Evolutionary conservation across 2,888 invertebrate genomes (phyloP).

Genomic region (Choristoneura rosaceana): DNA sequence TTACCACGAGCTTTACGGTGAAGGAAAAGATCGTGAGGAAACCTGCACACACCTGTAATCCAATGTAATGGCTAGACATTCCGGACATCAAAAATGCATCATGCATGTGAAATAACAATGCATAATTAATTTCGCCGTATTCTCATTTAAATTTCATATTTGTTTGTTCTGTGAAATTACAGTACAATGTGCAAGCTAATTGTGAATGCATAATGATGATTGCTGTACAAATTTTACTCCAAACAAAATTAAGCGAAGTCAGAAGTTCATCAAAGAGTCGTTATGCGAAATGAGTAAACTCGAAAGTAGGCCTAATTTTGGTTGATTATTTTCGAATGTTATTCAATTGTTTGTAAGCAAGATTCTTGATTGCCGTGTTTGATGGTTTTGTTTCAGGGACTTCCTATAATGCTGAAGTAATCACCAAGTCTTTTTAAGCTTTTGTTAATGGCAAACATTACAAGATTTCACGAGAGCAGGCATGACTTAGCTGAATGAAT

Average conservation of each 20-base stretch:
- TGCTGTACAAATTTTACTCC: slow-evolving; percentile 18
- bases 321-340: slow-evolving; percentile 7
- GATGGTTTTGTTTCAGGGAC: not conserved
- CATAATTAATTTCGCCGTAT: slow-evolving; percentile 13
- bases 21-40: too few relatives aligned
- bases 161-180: slow-evolving; percentile 16
- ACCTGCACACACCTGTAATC: too few relatives aligned
- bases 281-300: slow-evolving; percentile 31
- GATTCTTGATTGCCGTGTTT: not conserved
- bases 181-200: slow-evolving; percentile 26
- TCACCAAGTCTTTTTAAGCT: too few relatives aligned
- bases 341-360: not conserved
- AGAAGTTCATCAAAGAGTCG: slow-evolving; percentile 37
- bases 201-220: slow-evolving; percentile 37
- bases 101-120: not conserved
- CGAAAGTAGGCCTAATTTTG: slow-evolving; percentile 23
- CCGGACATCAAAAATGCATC: too few relatives aligned
- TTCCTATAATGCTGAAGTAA: too few relatives aligned
- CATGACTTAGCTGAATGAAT: too few relatives aligned
- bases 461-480: too few relatives aligned
- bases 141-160: slow-evolving; percentile 29
- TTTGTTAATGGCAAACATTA: too few relatives aligned
- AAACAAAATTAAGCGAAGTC: slow-evolving; percentile 25
- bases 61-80: too few relatives aligned
- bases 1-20: too few relatives aligned